Percentiles rank a stretch among this genome's conserved stretches.
Evolutionary conservation across 2,113 vertebrate genomes (phyloP).

Genomic region (Archilochus colubris): DNA sequence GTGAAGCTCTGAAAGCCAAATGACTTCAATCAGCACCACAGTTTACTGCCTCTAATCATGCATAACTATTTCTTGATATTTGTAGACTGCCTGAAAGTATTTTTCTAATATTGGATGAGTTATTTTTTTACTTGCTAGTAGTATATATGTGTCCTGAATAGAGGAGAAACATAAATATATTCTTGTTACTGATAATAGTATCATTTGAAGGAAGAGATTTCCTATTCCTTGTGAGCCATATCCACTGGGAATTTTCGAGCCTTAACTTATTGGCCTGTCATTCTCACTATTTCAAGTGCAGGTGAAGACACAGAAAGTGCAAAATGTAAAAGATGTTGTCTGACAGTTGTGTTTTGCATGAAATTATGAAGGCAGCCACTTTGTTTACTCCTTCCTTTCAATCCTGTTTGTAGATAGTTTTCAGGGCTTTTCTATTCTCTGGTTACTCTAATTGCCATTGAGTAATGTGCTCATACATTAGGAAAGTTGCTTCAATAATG

Average conservation of each 20-base stretch:
- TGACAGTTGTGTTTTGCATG: background rate
- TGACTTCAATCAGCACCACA: accelerated
- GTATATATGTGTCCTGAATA: background rate
- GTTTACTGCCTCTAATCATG: background rate
- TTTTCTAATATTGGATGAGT: background rate
- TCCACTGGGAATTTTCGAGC: background rate
- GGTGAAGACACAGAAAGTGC: background rate
- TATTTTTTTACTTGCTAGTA: background rate
- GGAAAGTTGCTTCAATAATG: background rate
- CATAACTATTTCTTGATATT: background rate
- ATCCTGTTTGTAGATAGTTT: background rate
- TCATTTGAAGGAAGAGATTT: background rate
- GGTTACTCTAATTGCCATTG: background rate
- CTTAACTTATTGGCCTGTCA: background rate
- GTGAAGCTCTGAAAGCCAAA: background rate
- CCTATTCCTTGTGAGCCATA: background rate
- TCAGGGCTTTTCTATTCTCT: background rate
- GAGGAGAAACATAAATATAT: background rate
- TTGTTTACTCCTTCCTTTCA: background rate
- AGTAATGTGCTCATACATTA: background rate
- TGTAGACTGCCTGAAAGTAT: background rate
- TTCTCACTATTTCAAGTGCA: background rate
- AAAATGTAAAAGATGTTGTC: background rate
- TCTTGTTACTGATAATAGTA: background rate
- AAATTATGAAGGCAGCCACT: background rate